These are phyloP conservation scores for Lates japonicus DNA, from an alignment of 2,797 vertebrate species.

Conservation along the genomic window DNA sequence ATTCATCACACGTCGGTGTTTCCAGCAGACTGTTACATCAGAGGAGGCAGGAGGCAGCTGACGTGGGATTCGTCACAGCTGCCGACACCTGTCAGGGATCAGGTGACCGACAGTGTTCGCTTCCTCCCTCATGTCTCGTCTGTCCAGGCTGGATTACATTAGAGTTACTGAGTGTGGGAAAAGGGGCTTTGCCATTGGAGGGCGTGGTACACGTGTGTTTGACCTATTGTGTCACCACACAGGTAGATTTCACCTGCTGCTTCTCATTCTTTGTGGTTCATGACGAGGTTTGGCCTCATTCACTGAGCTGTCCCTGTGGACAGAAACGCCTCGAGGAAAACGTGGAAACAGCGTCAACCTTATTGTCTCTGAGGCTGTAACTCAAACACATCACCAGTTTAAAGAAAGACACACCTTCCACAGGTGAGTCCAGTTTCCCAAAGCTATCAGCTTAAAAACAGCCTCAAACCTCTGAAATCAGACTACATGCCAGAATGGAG, in stretches of 20 bases:
- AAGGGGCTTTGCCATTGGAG: constrained; percentile 21
- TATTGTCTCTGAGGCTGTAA: neutral
- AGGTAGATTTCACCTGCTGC: constrained; percentile 5
- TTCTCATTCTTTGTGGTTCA: too few species aligned
- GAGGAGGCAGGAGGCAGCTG: neutral
- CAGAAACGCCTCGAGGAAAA: neutral
- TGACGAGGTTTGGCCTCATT: too few species aligned
- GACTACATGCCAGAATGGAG: too few species aligned
- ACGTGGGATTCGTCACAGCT: constrained; percentile 22
- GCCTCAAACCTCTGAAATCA: too few species aligned
- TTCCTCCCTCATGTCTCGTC: constrained; percentile 31
- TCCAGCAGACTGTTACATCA: constrained; percentile 47
- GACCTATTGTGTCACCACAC: neutral
- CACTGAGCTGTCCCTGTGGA: too few species aligned
- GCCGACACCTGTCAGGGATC: constrained; percentile 36
- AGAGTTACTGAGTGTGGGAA: constrained; percentile 56
- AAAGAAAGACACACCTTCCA: constrained; percentile 12
- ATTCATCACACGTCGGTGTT: constrained; percentile 22
- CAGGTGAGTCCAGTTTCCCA: too few species aligned
- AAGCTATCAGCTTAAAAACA: too few species aligned
- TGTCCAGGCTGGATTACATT: constrained; percentile 45
- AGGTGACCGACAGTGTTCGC: constrained; percentile 28
- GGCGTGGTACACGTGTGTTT: constrained; percentile 18
- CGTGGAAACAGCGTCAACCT: neutral
- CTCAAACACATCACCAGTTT: neutral